A percentile compares a stretch with the other conserved stretches of the same genome.
Evolutionary conservation across 2,797 vertebrate species (phyloP).

Genomic region (Aphelocoma californica): DNA sequence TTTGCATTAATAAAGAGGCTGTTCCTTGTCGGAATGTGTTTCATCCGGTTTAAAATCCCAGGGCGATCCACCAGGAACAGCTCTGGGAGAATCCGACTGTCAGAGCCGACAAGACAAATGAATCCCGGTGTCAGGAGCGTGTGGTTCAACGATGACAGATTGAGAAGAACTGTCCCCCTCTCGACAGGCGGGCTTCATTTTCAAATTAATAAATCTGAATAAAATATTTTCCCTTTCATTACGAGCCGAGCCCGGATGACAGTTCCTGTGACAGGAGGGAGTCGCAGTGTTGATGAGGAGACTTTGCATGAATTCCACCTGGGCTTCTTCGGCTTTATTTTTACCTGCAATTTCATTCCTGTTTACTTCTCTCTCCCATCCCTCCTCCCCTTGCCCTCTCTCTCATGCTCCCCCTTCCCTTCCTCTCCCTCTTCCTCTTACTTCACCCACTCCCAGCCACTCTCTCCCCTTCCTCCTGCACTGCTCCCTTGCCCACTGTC

Average conservation of each 20-base stretch:
- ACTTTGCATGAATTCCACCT: conserved; percentile 98
- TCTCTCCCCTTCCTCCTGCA: neutral
- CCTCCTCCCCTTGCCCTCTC: conserved; percentile 54
- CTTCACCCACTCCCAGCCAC: neutral
- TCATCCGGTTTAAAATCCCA: conserved; percentile 97
- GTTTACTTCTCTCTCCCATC: conserved; percentile 66
- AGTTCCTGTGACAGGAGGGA: conserved; percentile 89
- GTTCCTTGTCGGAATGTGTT: conserved; percentile 99
- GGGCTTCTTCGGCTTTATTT: conserved; percentile 87
- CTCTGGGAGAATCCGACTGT: conserved; percentile 97
- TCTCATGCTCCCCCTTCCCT: conserved; percentile 33
- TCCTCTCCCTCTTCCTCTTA: neutral
- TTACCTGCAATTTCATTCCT: conserved; percentile 80
- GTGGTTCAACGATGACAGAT: conserved; percentile 96
- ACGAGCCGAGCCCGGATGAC: conserved; percentile 93
- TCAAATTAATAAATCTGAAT: conserved; percentile 99
- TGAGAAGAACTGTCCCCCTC: conserved; percentile 99
- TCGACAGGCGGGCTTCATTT: conserved; percentile 99
- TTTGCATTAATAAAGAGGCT: conserved; percentile 99
- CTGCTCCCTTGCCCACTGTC: neutral
- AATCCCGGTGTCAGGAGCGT: conserved; percentile 93
- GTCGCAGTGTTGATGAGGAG: conserved; percentile 87
- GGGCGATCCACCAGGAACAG: conserved; percentile 93
- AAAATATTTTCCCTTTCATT: conserved; percentile 99
- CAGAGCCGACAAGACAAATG: conserved; percentile 99